Base-by-base conservation (phyloP, 2,888 invertebrate species). In the Xestia ashworthii region DNA sequence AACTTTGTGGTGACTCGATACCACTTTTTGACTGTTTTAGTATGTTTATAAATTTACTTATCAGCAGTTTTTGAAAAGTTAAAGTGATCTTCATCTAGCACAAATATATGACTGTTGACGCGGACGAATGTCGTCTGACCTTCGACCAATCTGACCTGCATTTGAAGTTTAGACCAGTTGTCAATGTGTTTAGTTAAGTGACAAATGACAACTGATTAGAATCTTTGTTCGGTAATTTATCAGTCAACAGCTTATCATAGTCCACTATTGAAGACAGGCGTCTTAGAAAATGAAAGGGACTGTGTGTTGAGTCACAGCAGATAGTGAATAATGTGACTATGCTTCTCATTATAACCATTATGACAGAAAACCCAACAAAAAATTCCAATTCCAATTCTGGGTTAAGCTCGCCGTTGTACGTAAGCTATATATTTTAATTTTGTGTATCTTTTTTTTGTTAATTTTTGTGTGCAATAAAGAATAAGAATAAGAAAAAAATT, bases 131-230 rank as follows among this genome's bases (percentile, higher is more conserved):
- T 25, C 44, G 8, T 75, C 41, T 76, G 66, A 80, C 69, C 80
- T 81, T 41, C 53, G 46, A 46, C 9, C 58, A 38, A 60, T 53
- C 55, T 46, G 80, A 55, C 81, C 76, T 55, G 66, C 22, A 74
- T 72, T 65, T 32, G 48, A 60, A 81, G 82, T 69, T 81, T 66
- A 73, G 25, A 70, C 72, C 41, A 73, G 69, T 82, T 70, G 60
- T 82, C 81, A 78, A 38, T 14, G 68, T 19, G 4, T 46, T 78
- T 14, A 9, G 53, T 38, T 5, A 55, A 53, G 8, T 72, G 81
- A 81, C 65, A 72, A 32, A 1, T 32, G 32, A 32, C 32, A 32
- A 65, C 53, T 69, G 82, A 82, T 81, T 78, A 41, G 12, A 66
- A 81, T 82, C 78, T 68, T 5, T 44, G 48, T 50, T 55, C 1